Conservation (phyloP, 2,888 invertebrate species). For the Priocnemis perturbator region DNA sequence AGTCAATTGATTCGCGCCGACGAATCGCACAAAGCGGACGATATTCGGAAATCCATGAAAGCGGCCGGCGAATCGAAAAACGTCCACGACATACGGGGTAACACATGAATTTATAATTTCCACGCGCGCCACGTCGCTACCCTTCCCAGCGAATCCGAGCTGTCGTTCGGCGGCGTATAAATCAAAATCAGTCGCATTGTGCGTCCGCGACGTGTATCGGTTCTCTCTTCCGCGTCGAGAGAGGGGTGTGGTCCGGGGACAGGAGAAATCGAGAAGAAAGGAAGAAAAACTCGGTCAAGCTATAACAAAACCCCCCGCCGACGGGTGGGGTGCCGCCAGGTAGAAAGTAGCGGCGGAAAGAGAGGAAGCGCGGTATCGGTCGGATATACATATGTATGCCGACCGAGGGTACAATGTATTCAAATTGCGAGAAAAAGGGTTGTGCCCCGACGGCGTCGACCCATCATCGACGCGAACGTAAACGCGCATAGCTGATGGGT, state of each 20-base stretch:
- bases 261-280: constrained; percentile 42
- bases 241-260: constrained; percentile 22
- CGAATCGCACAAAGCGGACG: too few species aligned
- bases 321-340: constrained; percentile 69
- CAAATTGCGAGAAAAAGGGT: constrained; percentile 74
- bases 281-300: constrained; percentile 74
- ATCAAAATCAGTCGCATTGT: constrained; percentile 75
- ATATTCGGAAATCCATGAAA: too few species aligned
- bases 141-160: constrained; percentile 57
- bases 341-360: constrained; percentile 64
- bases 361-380: constrained; percentile 62
- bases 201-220: constrained; percentile 24
- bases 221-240: constrained; percentile 21
- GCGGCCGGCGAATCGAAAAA: too few species aligned
- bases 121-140: constrained; percentile 59
- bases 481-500: constrained; percentile 62
- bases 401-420: constrained; percentile 74
- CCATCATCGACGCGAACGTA: not conserved
- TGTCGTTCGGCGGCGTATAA: constrained; percentile 73
- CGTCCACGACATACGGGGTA: too few species aligned
- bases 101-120: constrained; percentile 74
- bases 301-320: constrained; percentile 62
- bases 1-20: too few species aligned
- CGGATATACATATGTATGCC: constrained; percentile 74
- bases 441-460: constrained; percentile 58